Evolutionary conservation across 2,888 invertebrate species (phyloP).

Genomic region (Drosophila nr. perissopoda): DNA sequence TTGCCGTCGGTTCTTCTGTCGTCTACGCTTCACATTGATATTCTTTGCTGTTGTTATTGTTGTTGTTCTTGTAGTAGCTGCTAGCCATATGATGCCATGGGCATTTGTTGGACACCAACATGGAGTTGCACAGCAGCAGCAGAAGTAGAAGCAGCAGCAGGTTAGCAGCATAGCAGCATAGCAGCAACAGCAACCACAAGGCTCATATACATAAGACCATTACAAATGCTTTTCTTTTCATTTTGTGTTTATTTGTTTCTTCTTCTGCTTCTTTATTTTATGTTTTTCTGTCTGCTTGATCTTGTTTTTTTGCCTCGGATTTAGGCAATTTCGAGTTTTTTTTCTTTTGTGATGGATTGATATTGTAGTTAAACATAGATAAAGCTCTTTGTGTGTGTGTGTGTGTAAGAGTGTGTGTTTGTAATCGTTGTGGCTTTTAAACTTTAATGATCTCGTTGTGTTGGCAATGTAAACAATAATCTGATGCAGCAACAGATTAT

Average conservation of each 20-base stretch:
- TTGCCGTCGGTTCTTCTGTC: constrained; percentile 34
- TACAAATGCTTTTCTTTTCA: constrained; percentile 76
- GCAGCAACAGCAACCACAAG: constrained; percentile 12
- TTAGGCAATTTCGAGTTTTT: constrained; percentile 65
- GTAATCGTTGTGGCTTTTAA: constrained; percentile 42
- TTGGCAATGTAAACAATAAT: constrained; percentile 57
- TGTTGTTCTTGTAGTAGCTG: constrained; percentile 22
- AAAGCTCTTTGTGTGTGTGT: constrained; percentile 11
- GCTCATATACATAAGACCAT: constrained; percentile 52
- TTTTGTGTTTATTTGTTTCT: constrained; percentile 66
- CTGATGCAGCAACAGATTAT: constrained; percentile 38
- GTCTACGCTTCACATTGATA: constrained; percentile 32
- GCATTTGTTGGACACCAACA: constrained; percentile 54
- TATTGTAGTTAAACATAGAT: constrained; percentile 50
- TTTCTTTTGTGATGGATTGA: constrained; percentile 70
- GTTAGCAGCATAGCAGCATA: constrained; percentile 2
- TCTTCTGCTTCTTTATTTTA: constrained; percentile 40
- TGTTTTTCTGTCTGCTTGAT: constrained; percentile 60
- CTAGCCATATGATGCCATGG: constrained; percentile 57
- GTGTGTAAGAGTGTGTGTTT: constrained; percentile 13
- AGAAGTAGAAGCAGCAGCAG: constrained; percentile 9
- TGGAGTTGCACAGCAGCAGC: constrained; percentile 29
- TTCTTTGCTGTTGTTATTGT: constrained; percentile 3
- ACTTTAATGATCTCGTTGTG: constrained; percentile 58
- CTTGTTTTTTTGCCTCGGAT: constrained; percentile 67